Evolutionary conservation across 2,113 vertebrate genomes (phyloP).

Genomic region (Aegithalos caudatus): DNA sequence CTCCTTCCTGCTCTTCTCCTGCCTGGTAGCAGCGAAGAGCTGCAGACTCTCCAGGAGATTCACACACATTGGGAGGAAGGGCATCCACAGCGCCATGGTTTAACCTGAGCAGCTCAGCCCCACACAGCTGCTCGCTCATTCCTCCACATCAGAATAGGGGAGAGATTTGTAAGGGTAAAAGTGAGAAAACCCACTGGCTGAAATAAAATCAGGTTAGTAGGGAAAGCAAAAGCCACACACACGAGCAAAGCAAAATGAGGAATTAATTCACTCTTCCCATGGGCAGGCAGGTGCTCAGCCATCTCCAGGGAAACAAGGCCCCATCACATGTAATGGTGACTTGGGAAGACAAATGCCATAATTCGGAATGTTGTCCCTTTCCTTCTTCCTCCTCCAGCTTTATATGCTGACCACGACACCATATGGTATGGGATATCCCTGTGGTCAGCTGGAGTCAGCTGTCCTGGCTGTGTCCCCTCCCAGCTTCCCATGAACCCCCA

Average conservation of each 20-base stretch:
- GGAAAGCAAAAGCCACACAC: background rate
- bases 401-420: background rate
- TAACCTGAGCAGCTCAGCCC: background rate
- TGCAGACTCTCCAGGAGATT: background rate
- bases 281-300: background rate
- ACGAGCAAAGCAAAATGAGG: background rate
- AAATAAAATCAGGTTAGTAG: background rate
- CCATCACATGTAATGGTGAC: too few species aligned
- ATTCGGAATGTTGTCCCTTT: background rate
- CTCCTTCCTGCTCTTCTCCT: background rate
- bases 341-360: background rate
- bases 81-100: background rate
- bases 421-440: background rate
- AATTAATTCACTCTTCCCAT: background rate
- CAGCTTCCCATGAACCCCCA: background rate
- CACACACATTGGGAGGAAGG: background rate
- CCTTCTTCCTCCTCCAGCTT: background rate
- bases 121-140: rapidly evolving
- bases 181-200: rapidly evolving
- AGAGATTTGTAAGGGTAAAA: background rate
- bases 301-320: background rate
- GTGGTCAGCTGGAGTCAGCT: background rate
- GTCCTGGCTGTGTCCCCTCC: background rate
- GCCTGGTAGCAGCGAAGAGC: background rate
- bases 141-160: rapidly evolving